A percentile compares a stretch with the other conserved stretches of the same genome.
Conservation (phyloP, 2,113 vertebrate genomes). For the Ursus arctos region DNA sequence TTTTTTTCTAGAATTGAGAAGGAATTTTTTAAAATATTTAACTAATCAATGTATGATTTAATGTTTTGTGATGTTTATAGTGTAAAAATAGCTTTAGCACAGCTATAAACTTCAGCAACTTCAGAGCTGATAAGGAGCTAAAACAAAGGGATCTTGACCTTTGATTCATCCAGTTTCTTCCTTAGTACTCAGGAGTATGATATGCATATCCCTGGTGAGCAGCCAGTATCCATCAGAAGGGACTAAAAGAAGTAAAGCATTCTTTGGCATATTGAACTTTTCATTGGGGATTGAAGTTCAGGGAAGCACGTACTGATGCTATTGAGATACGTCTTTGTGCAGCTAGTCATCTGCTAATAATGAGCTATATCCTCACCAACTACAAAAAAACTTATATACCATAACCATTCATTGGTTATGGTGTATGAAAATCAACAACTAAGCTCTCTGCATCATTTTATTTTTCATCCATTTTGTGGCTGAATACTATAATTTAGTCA, state of each 20-base stretch:
- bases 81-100: neutral
- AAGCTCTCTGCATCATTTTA: neutral
- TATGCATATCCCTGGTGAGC: neutral
- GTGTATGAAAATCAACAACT: neutral
- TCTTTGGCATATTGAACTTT: neutral
- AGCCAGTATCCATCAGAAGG: accelerated
- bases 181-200: neutral
- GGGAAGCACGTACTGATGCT: accelerated
- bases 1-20: neutral
- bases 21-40: neutral
- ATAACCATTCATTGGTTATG: neutral
- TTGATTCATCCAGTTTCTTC: neutral
- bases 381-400: neutral
- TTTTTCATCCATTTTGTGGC: neutral
- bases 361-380: neutral
- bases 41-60: neutral
- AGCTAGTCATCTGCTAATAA: neutral
- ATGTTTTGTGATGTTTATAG: neutral
- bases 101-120: neutral
- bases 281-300: neutral
- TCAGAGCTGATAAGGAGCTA: neutral
- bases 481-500: neutral
- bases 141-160: neutral
- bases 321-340: accelerated
- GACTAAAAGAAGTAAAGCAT: neutral